These are phyloP conservation scores for Ispidina lecontei DNA, from an alignment of 2,797 vertebrate species.

Conservation along the genomic window DNA sequence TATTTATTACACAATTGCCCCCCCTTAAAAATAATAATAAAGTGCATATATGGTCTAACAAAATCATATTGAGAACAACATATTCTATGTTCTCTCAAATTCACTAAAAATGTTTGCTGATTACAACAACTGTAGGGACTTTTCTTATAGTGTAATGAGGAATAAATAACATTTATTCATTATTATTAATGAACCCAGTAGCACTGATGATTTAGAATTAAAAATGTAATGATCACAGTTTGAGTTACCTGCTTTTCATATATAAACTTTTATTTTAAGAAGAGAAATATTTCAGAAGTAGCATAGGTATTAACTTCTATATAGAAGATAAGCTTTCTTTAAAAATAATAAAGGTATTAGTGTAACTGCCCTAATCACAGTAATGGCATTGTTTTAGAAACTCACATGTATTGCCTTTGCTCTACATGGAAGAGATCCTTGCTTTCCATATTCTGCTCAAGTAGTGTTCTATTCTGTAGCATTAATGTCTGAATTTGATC, in stretches of 20 bases:
- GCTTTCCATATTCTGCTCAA: slow-evolving; percentile 99
- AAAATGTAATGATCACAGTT: not conserved
- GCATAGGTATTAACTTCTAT: not conserved
- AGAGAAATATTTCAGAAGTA: not conserved
- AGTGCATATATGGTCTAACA: not conserved
- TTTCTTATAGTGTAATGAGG: not conserved
- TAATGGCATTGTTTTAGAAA: slow-evolving; percentile 54
- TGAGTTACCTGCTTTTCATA: not conserved
- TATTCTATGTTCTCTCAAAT: not conserved
- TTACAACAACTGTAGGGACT: not conserved
- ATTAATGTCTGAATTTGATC: slow-evolving; percentile 98
- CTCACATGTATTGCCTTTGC: slow-evolving; percentile 96
- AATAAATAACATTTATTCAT: not conserved
- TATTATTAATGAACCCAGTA: not conserved
- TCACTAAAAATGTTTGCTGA: not conserved
- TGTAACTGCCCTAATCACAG: not conserved
- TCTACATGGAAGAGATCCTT: slow-evolving; percentile 98
- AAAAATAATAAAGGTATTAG: not conserved
- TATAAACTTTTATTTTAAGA: not conserved
- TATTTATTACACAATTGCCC: not conserved
- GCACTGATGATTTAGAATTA: not conserved
- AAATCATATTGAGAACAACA: not conserved
- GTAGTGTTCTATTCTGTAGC: slow-evolving; percentile 93
- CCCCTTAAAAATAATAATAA: not conserved
- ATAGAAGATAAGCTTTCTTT: not conserved